Conservation (phyloP, 2,888 invertebrate genomes). For the Drosophila colorata region DNA sequence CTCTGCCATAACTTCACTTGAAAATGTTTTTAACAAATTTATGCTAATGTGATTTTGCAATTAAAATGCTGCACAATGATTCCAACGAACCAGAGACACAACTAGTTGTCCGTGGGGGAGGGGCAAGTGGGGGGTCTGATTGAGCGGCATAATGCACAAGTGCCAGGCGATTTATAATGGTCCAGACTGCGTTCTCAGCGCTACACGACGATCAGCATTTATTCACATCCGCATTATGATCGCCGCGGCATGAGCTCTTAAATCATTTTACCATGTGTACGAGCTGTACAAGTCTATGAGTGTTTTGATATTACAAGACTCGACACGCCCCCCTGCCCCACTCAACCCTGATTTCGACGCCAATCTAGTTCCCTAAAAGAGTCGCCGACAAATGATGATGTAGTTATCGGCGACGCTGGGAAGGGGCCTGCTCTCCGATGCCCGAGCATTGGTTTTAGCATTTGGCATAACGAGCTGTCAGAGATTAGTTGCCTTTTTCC, state of each 20-base stretch:
- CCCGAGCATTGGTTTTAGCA: constrained; percentile 43
- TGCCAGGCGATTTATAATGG: constrained; percentile 73
- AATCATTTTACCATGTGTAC: constrained; percentile 73
- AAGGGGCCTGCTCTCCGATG: constrained; percentile 15
- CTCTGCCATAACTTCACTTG: constrained; percentile 68
- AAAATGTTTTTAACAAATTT: constrained; percentile 79
- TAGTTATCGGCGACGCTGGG: constrained; percentile 45
- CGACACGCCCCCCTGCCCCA: not conserved
- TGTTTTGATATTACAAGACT: constrained; percentile 37
- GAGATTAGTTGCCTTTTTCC: constrained; percentile 43
- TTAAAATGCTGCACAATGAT: constrained; percentile 68
- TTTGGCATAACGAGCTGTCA: constrained; percentile 67
- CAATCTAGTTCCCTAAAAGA: constrained; percentile 40
- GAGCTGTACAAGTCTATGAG: constrained; percentile 35
- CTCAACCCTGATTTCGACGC: constrained; percentile 10
- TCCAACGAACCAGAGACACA: constrained; percentile 35
- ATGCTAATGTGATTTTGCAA: constrained; percentile 82
- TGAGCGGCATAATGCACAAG: constrained; percentile 74
- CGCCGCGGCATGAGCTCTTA: constrained; percentile 54
- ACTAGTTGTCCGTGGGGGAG: not conserved
- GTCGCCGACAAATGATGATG: constrained; percentile 75
- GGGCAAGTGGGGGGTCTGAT: constrained; percentile 30
- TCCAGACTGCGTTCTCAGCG: constrained; percentile 4
- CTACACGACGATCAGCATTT: constrained; percentile 49
- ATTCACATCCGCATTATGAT: constrained; percentile 71